A percentile compares a stretch with the other conserved stretches of the same genome.
Evolutionary conservation across 2,113 vertebrate genomes (phyloP).

Genomic region (Anser brachyrhynchus): DNA sequence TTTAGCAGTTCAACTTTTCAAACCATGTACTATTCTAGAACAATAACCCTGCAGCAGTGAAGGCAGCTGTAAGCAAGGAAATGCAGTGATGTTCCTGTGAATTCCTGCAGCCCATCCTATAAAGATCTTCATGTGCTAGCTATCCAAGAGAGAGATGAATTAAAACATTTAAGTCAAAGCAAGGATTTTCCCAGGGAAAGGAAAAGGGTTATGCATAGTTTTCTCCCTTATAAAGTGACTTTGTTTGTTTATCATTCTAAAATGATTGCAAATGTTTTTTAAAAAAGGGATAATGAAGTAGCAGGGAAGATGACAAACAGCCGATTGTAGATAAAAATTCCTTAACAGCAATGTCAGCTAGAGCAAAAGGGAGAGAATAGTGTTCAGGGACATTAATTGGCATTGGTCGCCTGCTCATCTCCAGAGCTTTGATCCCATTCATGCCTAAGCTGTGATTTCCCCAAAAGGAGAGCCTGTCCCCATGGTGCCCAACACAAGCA

Average conservation of each 20-base stretch:
- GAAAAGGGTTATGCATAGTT: conserved; percentile 40
- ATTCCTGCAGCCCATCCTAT: conserved; percentile 14
- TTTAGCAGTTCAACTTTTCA: conserved; percentile 43
- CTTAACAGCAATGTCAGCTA: conserved; percentile 49
- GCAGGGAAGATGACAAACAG: conserved; percentile 57
- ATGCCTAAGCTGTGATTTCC: not conserved
- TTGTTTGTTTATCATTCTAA: conserved; percentile 59
- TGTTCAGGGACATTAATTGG: conserved; percentile 34
- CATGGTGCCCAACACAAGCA: conserved; percentile 17
- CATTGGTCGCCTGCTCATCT: conserved; percentile 26
- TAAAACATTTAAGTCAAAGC: conserved; percentile 42
- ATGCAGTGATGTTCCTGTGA: conserved; percentile 20
- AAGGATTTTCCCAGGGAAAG: conserved; percentile 68
- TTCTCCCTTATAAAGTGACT: conserved; percentile 58
- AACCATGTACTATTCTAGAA: conserved; percentile 45
- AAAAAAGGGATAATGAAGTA: conserved; percentile 52
- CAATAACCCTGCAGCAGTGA: conserved; percentile 12
- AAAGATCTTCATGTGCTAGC: not conserved
- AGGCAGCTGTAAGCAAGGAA: conserved; percentile 49
- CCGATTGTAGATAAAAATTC: conserved; percentile 61
- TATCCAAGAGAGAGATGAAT: conserved; percentile 54
- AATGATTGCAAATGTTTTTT: conserved; percentile 40
- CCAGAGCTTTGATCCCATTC: not conserved
- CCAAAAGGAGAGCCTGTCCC: not conserved
- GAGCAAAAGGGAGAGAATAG: not conserved